phyloP scores from a whole-genome alignment of 2,888 invertebrate genomes.

The Megastigmus dorsalis region DNA sequence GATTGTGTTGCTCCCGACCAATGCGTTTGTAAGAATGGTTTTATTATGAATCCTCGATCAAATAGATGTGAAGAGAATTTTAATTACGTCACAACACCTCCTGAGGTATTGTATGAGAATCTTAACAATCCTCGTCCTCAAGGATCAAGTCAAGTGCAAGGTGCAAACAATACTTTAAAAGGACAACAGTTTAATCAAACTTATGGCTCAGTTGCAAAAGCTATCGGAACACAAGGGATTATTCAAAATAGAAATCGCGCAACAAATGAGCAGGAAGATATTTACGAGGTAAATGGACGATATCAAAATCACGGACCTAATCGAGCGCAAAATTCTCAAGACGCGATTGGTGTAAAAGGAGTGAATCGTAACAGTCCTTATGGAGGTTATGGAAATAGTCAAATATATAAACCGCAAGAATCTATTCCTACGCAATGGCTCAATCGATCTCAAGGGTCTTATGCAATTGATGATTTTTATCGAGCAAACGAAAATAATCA shows the following conservation, averaged over 20 bases:
- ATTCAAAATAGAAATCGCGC: slow-evolving; percentile 4
- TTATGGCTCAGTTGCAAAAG: not conserved
- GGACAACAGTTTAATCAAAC: not conserved
- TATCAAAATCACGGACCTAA: not conserved
- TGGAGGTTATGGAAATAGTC: not conserved
- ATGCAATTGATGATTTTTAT: not conserved
- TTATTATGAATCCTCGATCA: slow-evolving; percentile 53
- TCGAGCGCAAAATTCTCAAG: not conserved
- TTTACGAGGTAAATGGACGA: not conserved
- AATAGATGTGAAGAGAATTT: not conserved
- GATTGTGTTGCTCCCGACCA: slow-evolving; percentile 76
- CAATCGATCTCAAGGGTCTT: not conserved
- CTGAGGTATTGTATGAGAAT: not conserved
- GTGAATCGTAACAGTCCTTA: not conserved
- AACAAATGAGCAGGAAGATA: not conserved
- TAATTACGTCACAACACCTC: not conserved
- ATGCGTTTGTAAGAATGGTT: slow-evolving; percentile 77
- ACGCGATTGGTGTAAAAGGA: not conserved
- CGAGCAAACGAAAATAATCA: not conserved
- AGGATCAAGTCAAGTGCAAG: not conserved
- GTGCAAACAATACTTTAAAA: not conserved
- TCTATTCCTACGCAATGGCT: not conserved
- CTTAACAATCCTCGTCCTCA: not conserved
- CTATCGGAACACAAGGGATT: slow-evolving; percentile 3
- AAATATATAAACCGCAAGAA: not conserved